These are phyloP conservation scores for Lepilemur septentrionalis DNA, from an alignment of 2,797 vertebrate genomes.

Conservation along the genomic window DNA sequence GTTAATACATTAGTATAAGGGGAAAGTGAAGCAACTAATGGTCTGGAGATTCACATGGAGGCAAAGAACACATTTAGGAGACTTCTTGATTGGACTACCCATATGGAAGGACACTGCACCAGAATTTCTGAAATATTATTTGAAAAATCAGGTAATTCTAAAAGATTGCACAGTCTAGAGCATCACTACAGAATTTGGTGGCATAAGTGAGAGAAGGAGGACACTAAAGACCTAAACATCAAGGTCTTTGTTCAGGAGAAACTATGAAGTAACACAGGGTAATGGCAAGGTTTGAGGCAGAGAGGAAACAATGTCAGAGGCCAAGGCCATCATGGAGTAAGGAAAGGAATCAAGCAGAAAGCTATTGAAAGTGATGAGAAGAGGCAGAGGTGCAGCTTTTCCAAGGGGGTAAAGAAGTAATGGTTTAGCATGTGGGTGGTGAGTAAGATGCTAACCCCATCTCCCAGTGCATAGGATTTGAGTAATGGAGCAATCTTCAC, in stretches of 20 bases:
- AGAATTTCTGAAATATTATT: neutral
- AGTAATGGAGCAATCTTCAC: neutral
- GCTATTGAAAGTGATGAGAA: neutral
- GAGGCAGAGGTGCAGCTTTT: neutral
- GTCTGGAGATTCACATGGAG: neutral
- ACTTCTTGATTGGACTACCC: neutral
- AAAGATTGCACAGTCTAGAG: neutral
- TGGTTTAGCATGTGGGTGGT: neutral
- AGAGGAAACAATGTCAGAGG: neutral
- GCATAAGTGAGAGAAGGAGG: neutral
- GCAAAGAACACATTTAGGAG: neutral
- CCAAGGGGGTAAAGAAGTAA: neutral
- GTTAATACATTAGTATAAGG: neutral
- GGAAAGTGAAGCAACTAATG: neutral
- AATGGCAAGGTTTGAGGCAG: neutral
- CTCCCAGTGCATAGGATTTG: neutral
- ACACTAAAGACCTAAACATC: neutral
- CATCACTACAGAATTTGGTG: neutral
- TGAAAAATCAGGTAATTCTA: neutral
- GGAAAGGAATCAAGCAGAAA: neutral
- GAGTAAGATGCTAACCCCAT: neutral
- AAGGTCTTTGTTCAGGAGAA: neutral
- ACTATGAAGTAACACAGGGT: neutral
- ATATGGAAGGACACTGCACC: neutral
- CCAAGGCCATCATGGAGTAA: neutral